Evolutionary conservation across 2,888 invertebrate species (phyloP), one percentile per base, ranked within the genome.

Genomic region (Ennomos quercinarius): DNA sequence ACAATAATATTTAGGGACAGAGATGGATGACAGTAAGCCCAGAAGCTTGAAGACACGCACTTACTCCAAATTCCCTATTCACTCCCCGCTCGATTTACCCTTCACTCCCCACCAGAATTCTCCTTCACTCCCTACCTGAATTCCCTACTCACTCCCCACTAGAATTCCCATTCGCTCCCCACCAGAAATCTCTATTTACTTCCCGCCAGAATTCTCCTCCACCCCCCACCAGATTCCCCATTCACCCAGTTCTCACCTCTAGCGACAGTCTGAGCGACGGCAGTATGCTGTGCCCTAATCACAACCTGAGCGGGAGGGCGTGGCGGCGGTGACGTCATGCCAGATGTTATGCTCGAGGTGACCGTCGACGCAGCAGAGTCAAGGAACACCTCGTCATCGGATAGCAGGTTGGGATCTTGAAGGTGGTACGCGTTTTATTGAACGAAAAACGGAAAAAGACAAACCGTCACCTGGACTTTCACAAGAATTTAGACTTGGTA

Each of bases 301-400:
- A 74, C 65, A 10, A 76, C 64, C 8, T 49, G n/a, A 0, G 45
- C 27, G 2, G 49, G 50, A 0, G 63, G 63, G 44, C 54, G 61
- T 10, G 67, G 67, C 8, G 67, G 62, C 0, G 69, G 53, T 9
- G 64, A 57, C 34, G 48, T 58, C 43, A 62, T 10, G 0, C 61
- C 57, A 10, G 65, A 48, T 62, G 57, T 50, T 47, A 80, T 68
- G 0, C 80, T 80, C 9, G 87, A 86, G 46, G 78, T 74, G 45
- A 77, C 68, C 0, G 85, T 78, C 0, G 87, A 86, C 50, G 77
- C 81, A 17, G 78, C 69, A 13, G 81, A 78, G 57, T 87, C 88
- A 59, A 83, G 71, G 79, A 92, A 92, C 55, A 91, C 91, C 56
- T 93, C 91, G 54, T 90, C 89, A 56, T 91, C 91, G 0, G 86